These are phyloP conservation scores for Pituophis catenifer DNA, from an alignment of 2,113 vertebrate species.

Conservation along the genomic window DNA sequence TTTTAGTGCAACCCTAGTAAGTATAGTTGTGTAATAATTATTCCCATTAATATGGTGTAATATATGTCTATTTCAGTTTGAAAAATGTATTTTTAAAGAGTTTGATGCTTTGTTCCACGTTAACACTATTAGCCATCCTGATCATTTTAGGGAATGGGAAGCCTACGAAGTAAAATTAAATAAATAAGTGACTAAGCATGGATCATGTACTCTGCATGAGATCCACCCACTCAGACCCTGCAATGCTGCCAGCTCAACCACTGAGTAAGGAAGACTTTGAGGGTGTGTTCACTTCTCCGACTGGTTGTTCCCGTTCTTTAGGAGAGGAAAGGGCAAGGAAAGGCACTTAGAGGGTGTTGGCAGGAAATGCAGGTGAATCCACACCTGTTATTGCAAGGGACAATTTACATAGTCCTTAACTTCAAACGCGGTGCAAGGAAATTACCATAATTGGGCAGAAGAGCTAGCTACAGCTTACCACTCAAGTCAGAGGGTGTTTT, in stretches of 20 bases:
- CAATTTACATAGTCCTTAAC: not conserved
- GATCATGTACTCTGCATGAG: not conserved
- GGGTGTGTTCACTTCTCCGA: slow-evolving; percentile 7
- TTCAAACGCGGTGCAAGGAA: not conserved
- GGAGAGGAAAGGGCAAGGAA: slow-evolving; percentile 15
- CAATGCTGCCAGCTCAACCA: not conserved
- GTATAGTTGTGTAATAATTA: not conserved
- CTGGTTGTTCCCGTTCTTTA: slow-evolving; percentile 17
- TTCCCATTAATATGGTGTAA: not conserved
- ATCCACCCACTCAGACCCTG: not conserved
- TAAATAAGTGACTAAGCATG: not conserved
- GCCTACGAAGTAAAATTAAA: not conserved
- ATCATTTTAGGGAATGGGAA: not conserved
- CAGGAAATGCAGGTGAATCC: slow-evolving; percentile 2
- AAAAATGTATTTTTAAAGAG: not conserved
- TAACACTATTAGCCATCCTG: not conserved
- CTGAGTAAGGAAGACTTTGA: not conserved
- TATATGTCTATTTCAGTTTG: not conserved
- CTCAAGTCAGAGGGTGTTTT: not conserved
- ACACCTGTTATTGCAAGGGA: slow-evolving; percentile 2
- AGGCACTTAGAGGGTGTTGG: not conserved
- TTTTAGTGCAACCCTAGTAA: not conserved
- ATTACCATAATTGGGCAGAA: not conserved
- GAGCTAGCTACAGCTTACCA: not conserved
- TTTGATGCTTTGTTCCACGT: not conserved